phyloP scores from a whole-genome alignment of 1,140 invertebrate species.

The Hylyphantes graminicola region DNA sequence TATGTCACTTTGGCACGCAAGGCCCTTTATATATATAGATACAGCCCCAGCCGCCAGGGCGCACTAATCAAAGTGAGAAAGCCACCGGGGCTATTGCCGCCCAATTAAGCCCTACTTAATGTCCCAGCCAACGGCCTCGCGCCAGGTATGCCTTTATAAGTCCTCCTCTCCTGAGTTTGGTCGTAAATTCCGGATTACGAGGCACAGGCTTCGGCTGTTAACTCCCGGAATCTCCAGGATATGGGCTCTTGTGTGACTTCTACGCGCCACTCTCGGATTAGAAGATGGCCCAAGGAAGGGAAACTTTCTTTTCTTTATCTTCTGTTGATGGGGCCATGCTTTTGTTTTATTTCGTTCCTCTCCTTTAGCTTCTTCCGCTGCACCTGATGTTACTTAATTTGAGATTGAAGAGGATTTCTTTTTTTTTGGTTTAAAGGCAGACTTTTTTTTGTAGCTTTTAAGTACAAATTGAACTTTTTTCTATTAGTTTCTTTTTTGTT shows the following conservation, averaged over 20 bases:
- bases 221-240: conserved; percentile 56
- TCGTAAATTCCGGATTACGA: conserved; percentile 60
- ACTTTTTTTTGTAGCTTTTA: conserved; percentile 27
- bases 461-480: conserved; percentile 55
- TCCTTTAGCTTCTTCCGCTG: background rate
- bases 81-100: conserved; percentile 54
- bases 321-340: background rate
- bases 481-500: background rate
- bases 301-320: conserved; percentile 38
- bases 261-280: conserved; percentile 23
- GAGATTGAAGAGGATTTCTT: conserved; percentile 37
- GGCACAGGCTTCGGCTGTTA: conserved; percentile 53
- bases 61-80: conserved; percentile 58
- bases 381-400: conserved; percentile 49
- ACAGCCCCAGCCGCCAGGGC: conserved; percentile 36
- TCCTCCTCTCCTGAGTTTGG: conserved; percentile 18
- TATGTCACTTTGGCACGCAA: background rate
- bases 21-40: conserved; percentile 38
- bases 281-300: conserved; percentile 30
- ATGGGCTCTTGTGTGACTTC: conserved; percentile 54
- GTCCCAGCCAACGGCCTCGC: conserved; percentile 45
- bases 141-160: conserved; percentile 55
- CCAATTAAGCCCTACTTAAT: conserved; percentile 60
- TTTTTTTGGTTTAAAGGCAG: conserved; percentile 4
- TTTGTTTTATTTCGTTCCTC: conserved; percentile 20